Conservation (phyloP, 2,113 vertebrate genomes). For the Benitochromis conjunctus region DNA sequence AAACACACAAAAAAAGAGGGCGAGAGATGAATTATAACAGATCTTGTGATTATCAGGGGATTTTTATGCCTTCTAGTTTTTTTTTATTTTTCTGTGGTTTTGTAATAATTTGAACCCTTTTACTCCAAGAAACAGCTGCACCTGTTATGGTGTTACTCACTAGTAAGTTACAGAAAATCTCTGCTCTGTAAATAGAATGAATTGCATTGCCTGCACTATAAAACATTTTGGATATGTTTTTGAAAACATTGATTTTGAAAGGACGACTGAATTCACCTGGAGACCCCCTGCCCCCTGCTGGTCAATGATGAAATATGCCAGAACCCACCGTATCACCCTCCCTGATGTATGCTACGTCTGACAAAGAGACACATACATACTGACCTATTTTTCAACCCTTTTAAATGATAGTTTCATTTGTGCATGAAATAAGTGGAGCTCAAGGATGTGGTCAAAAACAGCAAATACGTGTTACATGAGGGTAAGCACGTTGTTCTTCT, state of each 20-base stretch:
- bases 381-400: background rate
- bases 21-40: background rate
- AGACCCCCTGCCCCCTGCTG: constrained; percentile 58
- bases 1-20: background rate
- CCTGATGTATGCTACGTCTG: background rate
- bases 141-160: background rate
- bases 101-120: background rate
- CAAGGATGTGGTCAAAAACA: background rate
- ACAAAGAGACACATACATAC: background rate
- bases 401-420: background rate
- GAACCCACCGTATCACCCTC: background rate
- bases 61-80: background rate
- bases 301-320: background rate
- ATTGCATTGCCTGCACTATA: background rate
- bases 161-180: background rate
- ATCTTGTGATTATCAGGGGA: background rate
- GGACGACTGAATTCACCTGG: background rate
- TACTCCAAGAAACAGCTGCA: background rate
- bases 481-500: background rate
- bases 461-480: background rate
- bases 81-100: background rate
- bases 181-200: background rate
- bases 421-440: background rate
- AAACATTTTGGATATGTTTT: fast-evolving
- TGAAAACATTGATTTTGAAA: background rate